These are phyloP conservation scores for Enteromius afrohamiltoni DNA, from an alignment of 2,797 vertebrate genomes.

Conservation along the genomic window DNA sequence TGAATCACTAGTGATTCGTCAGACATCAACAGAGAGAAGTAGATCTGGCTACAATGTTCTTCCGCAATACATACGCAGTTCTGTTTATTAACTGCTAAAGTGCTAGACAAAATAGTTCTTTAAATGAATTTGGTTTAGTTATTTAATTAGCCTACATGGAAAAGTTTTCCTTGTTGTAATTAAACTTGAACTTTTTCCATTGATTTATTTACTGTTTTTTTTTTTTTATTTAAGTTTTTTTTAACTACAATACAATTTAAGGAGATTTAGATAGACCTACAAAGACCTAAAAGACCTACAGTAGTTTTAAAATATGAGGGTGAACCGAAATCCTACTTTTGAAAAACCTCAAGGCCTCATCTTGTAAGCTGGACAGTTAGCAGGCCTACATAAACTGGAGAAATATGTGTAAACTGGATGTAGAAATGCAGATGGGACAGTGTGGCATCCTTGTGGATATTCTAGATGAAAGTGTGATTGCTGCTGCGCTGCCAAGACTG, in stretches of 20 bases:
- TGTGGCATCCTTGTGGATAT: slow-evolving; percentile 17
- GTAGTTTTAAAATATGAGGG: background rate
- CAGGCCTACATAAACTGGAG: background rate
- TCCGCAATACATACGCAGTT: too few species aligned
- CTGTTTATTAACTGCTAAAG: too few species aligned
- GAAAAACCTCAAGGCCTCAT: background rate
- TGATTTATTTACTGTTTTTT: too few species aligned
- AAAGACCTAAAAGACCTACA: background rate
- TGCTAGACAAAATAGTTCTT: background rate
- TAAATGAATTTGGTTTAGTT: background rate
- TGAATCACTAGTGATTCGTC: too few species aligned
- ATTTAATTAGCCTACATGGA: background rate
- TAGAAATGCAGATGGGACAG: slow-evolving; percentile 20
- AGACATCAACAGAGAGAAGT: too few species aligned
- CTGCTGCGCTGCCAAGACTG: slow-evolving; percentile 6
- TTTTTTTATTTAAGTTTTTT: too few species aligned
- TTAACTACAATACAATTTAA: background rate
- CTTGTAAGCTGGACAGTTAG: background rate
- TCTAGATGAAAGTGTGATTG: slow-evolving; percentile 19
- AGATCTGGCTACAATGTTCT: too few species aligned
- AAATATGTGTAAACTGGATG: slow-evolving; percentile 8
- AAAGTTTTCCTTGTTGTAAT: background rate
- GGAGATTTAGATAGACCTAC: background rate
- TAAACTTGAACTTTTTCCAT: too few species aligned
- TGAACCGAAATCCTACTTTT: background rate